Conservation (phyloP, 2,888 invertebrate genomes). For the Azorinus chamasolen region DNA sequence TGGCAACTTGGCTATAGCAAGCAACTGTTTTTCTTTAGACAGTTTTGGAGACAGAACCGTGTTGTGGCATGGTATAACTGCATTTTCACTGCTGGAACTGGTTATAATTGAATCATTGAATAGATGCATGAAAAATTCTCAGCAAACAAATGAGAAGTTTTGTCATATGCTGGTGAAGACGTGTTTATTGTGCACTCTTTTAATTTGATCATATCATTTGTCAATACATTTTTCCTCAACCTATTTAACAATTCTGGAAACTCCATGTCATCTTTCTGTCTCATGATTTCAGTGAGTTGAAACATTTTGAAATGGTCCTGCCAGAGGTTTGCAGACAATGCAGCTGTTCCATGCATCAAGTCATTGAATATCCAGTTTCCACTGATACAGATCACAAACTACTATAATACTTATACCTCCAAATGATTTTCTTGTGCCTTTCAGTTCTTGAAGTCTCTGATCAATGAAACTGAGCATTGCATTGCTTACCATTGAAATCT, state of each 20-base stretch:
- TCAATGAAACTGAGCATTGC: constrained; percentile 37
- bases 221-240: constrained; percentile 44
- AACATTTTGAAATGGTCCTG: constrained; percentile 5
- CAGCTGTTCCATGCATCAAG: constrained; percentile 23
- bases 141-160: constrained; percentile 38
- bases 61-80: constrained; percentile 23
- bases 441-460: constrained; percentile 36
- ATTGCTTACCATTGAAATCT: constrained; percentile 56
- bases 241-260: constrained; percentile 61
- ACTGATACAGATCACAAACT: constrained; percentile 60
- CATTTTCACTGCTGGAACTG: constrained; percentile 29
- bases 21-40: constrained; percentile 19
- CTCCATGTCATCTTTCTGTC: constrained; percentile 55
- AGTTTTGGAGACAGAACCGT: constrained; percentile 17
- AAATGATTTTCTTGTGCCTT: constrained; percentile 26
- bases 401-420: constrained; percentile 36
- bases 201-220: constrained; percentile 31
- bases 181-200: constrained; percentile 10
- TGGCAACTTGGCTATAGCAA: constrained; percentile 17
- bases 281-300: constrained; percentile 53
- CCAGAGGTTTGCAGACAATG: constrained; percentile 1
- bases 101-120: too few species aligned
- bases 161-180: constrained; percentile 12
- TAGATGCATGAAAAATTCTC: too few species aligned
- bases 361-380: constrained; percentile 61